These are phyloP conservation scores for Rhogogaster chlorosoma DNA, from an alignment of 2,888 invertebrate genomes.

Conservation along the genomic window DNA sequence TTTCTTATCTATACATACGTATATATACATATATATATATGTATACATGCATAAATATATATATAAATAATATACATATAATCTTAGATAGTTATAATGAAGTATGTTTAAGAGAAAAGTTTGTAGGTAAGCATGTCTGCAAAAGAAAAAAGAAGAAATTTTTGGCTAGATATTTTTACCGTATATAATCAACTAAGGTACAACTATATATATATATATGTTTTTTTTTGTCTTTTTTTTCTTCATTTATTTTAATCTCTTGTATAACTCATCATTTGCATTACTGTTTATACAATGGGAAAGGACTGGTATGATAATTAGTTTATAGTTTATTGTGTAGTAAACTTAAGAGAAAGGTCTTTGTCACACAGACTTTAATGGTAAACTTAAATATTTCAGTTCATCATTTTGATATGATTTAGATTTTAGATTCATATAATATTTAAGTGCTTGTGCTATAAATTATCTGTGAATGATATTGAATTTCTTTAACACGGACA, in stretches of 20 bases:
- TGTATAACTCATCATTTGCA: not conserved
- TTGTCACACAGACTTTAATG: not conserved
- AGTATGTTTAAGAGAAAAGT: constrained; percentile 44
- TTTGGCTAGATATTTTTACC: constrained; percentile 25
- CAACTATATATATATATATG: not conserved
- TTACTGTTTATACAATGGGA: constrained; percentile 50
- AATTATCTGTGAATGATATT: constrained; percentile 57
- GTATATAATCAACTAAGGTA: not conserved
- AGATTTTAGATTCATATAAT: constrained; percentile 61
- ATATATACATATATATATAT: constrained; percentile 54
- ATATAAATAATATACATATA: constrained; percentile 25
- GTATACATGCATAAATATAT: constrained; percentile 50
- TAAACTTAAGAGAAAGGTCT: not conserved
- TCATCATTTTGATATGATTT: constrained; percentile 54
- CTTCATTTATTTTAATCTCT: not conserved
- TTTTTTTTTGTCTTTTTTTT: too few relatives aligned
- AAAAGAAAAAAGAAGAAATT: constrained; percentile 4
- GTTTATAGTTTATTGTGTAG: constrained; percentile 13
- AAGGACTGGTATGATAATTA: constrained; percentile 51
- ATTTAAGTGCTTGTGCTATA: constrained; percentile 70
- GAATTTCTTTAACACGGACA: constrained; percentile 39
- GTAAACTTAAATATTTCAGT: constrained; percentile 39
- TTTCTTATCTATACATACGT: constrained; percentile 15
- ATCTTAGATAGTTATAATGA: constrained; percentile 21
- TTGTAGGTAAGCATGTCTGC: constrained; percentile 56